phyloP scores from a whole-genome alignment of 2,797 vertebrate species.

The Bucorvus abyssinicus region DNA sequence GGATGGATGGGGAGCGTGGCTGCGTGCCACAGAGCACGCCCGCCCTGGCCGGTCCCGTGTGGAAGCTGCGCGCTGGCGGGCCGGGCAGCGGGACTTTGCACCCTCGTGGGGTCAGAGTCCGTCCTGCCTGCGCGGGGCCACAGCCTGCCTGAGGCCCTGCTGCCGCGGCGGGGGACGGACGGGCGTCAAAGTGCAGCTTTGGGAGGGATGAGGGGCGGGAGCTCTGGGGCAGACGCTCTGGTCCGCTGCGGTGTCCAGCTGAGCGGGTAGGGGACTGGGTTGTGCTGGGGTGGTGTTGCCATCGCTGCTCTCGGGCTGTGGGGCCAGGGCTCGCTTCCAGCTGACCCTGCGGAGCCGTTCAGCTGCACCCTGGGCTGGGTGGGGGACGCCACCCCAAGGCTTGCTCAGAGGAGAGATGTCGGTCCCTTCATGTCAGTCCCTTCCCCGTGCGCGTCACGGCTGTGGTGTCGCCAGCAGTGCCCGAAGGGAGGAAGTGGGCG shows the following conservation, averaged over 20 bases:
- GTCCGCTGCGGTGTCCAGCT: rapidly evolving
- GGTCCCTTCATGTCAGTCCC: background rate
- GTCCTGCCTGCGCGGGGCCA: rapidly evolving
- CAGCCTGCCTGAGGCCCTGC: background rate
- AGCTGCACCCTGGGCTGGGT: background rate
- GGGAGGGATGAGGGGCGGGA: background rate
- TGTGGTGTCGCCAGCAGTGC: background rate
- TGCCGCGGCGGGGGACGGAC: rapidly evolving
- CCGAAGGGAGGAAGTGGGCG: slow-evolving; percentile 2
- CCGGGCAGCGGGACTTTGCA: background rate
- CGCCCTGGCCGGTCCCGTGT: rapidly evolving
- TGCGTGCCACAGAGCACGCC: rapidly evolving
- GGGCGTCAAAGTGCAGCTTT: background rate
- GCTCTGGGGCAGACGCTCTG: background rate
- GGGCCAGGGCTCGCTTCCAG: rapidly evolving
- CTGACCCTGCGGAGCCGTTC: rapidly evolving
- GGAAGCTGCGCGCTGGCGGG: background rate
- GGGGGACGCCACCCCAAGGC: rapidly evolving
- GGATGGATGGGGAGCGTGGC: background rate
- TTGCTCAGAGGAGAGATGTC: background rate
- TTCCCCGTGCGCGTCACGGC: background rate
- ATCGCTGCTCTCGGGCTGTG: rapidly evolving
- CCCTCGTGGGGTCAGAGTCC: background rate
- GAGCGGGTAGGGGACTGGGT: background rate
- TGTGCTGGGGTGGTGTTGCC: background rate